Percentiles rank a stretch among this genome's conserved stretches.
Conservation (phyloP, 2,113 vertebrate species). For the Centropus unirufus region DNA sequence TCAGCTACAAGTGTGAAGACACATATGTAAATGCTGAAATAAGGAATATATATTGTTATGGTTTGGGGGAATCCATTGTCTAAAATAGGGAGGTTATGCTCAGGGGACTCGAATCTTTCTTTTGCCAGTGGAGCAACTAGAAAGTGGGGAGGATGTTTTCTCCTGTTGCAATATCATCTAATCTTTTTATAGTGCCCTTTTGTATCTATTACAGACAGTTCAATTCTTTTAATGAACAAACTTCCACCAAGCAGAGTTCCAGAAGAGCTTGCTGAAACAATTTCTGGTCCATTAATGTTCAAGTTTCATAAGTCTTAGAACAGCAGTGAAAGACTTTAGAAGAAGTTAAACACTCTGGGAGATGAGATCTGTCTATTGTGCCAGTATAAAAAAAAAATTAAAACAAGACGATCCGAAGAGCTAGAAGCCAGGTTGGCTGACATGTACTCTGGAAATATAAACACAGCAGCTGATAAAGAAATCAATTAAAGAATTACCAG, state of each 20-base stretch:
- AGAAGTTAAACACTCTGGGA: background rate
- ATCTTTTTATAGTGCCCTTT: background rate
- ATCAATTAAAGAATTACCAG: background rate
- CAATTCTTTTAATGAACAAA: conserved; percentile 13
- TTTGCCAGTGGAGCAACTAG: background rate
- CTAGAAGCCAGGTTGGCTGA: background rate
- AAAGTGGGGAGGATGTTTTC: background rate
- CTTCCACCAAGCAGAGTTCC: background rate
- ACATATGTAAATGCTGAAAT: background rate
- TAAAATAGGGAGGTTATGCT: background rate
- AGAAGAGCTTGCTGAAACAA: background rate
- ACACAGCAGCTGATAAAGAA: background rate
- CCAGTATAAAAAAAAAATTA: background rate
- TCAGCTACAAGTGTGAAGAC: background rate
- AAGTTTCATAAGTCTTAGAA: background rate
- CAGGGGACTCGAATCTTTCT: background rate
- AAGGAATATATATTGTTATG: background rate
- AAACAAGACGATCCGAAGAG: background rate
- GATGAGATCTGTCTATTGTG: background rate
- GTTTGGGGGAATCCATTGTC: background rate
- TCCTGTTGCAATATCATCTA: background rate
- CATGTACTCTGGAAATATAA: background rate
- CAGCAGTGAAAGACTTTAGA: background rate
- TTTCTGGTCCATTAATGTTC: background rate
- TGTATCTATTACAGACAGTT: background rate